Percentiles rank a stretch among this genome's conserved stretches.
phyloP scores from a whole-genome alignment of 1,140 invertebrate genomes.

The Plectrocnemia conspersa region DNA sequence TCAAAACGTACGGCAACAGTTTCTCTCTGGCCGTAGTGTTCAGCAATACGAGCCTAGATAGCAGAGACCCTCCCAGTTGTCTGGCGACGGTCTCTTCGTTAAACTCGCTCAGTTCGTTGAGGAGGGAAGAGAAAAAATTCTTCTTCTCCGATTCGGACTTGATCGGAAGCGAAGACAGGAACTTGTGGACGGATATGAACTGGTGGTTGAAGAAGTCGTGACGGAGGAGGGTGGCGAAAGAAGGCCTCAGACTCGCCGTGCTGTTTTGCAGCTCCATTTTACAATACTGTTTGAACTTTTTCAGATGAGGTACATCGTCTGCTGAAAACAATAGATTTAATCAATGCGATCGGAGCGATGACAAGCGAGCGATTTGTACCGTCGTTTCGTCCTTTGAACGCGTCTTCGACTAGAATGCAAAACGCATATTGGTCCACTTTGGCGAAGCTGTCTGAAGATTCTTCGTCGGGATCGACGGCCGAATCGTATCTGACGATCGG shows the following conservation, averaged over 20 bases:
- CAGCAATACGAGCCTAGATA: slow-evolving; percentile 77
- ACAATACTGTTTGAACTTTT: slow-evolving; percentile 65
- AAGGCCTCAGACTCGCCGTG: slow-evolving; percentile 55
- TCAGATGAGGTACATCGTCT: slow-evolving; percentile 63
- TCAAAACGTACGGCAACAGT: slow-evolving; percentile 64
- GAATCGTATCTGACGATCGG: slow-evolving; percentile 57
- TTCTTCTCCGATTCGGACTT: slow-evolving; percentile 71
- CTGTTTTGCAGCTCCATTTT: slow-evolving; percentile 58
- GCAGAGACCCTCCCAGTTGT: slow-evolving; percentile 66
- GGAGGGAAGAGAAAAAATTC: slow-evolving; percentile 67
- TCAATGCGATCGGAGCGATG: slow-evolving; percentile 7
- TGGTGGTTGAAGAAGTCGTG: slow-evolving; percentile 77
- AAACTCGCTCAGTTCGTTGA: slow-evolving; percentile 61
- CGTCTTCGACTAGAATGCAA: slow-evolving; percentile 69
- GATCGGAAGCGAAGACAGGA: slow-evolving; percentile 73
- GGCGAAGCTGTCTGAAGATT: slow-evolving; percentile 47
- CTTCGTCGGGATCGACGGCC: slow-evolving; percentile 67
- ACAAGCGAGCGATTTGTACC: slow-evolving; percentile 42
- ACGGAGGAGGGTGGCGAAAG: slow-evolving; percentile 58
- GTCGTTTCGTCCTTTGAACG: slow-evolving; percentile 59
- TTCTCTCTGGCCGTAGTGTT: slow-evolving; percentile 70
- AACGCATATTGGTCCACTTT: slow-evolving; percentile 77
- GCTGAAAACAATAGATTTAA: slow-evolving; percentile 37
- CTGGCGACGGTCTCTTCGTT: slow-evolving; percentile 73
- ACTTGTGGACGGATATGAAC: slow-evolving; percentile 76